Conservation (phyloP, 2,113 vertebrate species). For the Cyprinus carpio region DNA sequence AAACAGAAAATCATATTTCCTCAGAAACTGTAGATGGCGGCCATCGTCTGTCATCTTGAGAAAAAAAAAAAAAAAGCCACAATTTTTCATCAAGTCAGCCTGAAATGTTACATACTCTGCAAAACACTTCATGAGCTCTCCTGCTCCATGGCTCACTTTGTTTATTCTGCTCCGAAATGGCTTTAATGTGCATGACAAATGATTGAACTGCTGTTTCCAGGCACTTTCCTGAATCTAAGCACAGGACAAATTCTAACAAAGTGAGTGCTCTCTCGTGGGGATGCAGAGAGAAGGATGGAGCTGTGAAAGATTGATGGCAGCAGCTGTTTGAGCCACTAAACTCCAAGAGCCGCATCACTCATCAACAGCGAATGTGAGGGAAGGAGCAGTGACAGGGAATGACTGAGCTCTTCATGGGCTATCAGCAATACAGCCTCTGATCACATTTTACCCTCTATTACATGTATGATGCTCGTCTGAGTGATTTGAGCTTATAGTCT, state of each 20-base stretch:
- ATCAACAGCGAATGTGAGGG: constrained; percentile 23
- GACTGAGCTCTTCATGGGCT: constrained; percentile 35
- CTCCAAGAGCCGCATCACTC: constrained; percentile 39
- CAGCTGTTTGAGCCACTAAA: constrained; percentile 57
- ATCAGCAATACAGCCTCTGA: constrained; percentile 28
- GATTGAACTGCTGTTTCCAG: constrained; percentile 39
- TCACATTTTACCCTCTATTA: constrained; percentile 35
- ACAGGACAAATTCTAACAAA: constrained; percentile 54
- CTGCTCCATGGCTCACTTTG: constrained; percentile 8
- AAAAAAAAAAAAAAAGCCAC: not conserved
- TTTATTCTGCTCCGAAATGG: constrained; percentile 31
- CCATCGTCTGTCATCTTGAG: not conserved
- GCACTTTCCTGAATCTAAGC: constrained; percentile 40
- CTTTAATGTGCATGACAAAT: constrained; percentile 50
- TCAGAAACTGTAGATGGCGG: not conserved
- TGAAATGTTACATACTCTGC: constrained; percentile 6
- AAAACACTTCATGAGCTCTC: constrained; percentile 39
- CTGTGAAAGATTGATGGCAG: constrained; percentile 58
- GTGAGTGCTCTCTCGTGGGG: constrained; percentile 73
- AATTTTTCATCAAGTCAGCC: not conserved
- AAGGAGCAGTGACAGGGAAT: constrained; percentile 15
- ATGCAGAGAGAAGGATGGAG: constrained; percentile 49
- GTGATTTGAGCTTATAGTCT: constrained; percentile 8
- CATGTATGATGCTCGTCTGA: constrained; percentile 6
- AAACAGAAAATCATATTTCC: not conserved